phyloP scores from a whole-genome alignment of 2,113 vertebrate species.

The Notarius quadriscutis region DNA sequence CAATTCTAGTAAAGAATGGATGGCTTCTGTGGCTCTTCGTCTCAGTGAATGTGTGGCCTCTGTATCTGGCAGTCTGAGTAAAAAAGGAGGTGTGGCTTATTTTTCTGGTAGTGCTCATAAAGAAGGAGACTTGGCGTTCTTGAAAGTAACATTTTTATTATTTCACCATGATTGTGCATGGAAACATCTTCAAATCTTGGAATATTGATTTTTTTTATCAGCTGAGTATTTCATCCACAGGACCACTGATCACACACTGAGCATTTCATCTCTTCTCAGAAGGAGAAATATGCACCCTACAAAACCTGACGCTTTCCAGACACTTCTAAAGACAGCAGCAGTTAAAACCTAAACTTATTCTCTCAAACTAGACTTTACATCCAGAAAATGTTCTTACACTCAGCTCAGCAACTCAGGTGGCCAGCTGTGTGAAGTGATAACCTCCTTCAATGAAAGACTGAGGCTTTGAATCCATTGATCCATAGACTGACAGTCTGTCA shows the following conservation, averaged over 20 bases:
- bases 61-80: not conserved
- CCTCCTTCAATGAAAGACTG: constrained; percentile 17
- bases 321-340: not conserved
- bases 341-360: not conserved
- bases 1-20: not conserved
- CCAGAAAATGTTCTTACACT: not conserved
- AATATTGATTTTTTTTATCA: not conserved
- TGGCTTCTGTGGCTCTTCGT: not conserved
- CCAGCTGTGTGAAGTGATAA: not conserved
- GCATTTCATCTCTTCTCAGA: not conserved
- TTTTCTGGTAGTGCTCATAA: not conserved
- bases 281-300: not conserved
- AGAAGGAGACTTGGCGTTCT: not conserved
- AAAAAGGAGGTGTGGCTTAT: not conserved
- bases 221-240: not conserved
- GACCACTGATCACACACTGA: not conserved
- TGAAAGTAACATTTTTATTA: not conserved
- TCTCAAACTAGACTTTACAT: not conserved
- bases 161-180: not conserved
- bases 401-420: not conserved
- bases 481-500: not conserved
- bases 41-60: not conserved
- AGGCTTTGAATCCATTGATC: constrained; percentile 21
- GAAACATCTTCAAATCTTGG: not conserved
- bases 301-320: not conserved